A percentile compares a stretch with the other conserved stretches of the same genome.
These are phyloP conservation scores for Delphinus delphis DNA, from an alignment of 2,113 vertebrate species.

Conservation along the genomic window DNA sequence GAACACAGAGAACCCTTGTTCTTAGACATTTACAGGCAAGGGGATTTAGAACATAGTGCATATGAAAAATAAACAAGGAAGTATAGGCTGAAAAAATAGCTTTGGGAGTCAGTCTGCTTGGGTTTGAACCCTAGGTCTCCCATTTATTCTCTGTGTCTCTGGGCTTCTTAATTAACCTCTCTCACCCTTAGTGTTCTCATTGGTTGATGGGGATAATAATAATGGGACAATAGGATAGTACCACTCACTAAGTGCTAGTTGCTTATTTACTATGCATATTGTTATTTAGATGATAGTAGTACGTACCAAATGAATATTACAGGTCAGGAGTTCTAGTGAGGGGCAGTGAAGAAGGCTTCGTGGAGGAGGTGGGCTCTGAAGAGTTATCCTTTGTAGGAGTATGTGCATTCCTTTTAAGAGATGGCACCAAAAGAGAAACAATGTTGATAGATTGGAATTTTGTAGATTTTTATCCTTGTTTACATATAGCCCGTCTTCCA, in stretches of 20 bases:
- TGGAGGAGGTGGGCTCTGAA: neutral
- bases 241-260: neutral
- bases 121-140: neutral
- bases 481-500: neutral
- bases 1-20: neutral
- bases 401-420: neutral
- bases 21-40: neutral
- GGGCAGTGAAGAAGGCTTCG: neutral
- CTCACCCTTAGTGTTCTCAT: neutral
- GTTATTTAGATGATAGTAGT: neutral
- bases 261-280: neutral
- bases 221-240: fast-evolving
- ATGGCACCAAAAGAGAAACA: neutral
- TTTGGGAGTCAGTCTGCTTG: neutral
- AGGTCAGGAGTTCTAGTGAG: neutral
- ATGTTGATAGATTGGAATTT: neutral
- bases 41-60: neutral
- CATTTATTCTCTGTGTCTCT: neutral
- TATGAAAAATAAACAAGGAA: neutral
- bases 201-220: neutral
- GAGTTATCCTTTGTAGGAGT: neutral
- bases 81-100: neutral
- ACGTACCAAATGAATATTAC: fast-evolving
- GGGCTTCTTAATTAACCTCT: neutral
- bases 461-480: neutral